Evolutionary conservation across 2,797 vertebrate genomes (phyloP).

Genomic region (Rhinatrema bivittatum): DNA sequence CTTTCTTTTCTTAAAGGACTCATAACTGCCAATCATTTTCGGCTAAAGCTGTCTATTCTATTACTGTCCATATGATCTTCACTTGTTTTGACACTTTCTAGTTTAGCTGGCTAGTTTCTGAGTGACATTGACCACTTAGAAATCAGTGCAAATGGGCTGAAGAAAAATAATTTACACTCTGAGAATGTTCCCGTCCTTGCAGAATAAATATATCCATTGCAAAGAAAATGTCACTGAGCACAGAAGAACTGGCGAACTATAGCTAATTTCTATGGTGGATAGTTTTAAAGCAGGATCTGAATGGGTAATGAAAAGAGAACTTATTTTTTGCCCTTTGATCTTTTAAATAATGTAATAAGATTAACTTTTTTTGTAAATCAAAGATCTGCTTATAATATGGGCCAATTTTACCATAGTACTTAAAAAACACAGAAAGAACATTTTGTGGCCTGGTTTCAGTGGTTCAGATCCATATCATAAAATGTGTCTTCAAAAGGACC

Average conservation of each 20-base stretch:
- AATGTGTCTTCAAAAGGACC: too few relatives aligned
- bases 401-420: too few relatives aligned
- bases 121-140: constrained; percentile 18
- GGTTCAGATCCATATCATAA: too few relatives aligned
- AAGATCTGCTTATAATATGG: too few relatives aligned
- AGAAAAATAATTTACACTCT: constrained; percentile 24
- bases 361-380: too few relatives aligned
- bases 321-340: neutral
- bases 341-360: constrained; percentile 13
- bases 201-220: constrained; percentile 11
- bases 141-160: constrained; percentile 26
- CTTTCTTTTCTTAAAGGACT: constrained; percentile 6
- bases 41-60: constrained; percentile 1
- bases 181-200: constrained; percentile 25
- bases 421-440: too few relatives aligned
- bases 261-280: neutral
- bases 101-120: constrained; percentile 14
- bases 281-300: constrained; percentile 5
- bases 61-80: constrained; percentile 2
- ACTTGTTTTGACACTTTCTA: constrained; percentile 27
- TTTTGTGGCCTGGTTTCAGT: too few relatives aligned
- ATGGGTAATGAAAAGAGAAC: neutral
- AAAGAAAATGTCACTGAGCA: constrained; percentile 4
- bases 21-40: constrained; percentile 3
- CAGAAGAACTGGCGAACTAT: constrained; percentile 8